A percentile compares a stretch with the other conserved stretches of the same genome.
Conservation (phyloP, 2,113 vertebrate genomes). For the Malurus elegans region DNA sequence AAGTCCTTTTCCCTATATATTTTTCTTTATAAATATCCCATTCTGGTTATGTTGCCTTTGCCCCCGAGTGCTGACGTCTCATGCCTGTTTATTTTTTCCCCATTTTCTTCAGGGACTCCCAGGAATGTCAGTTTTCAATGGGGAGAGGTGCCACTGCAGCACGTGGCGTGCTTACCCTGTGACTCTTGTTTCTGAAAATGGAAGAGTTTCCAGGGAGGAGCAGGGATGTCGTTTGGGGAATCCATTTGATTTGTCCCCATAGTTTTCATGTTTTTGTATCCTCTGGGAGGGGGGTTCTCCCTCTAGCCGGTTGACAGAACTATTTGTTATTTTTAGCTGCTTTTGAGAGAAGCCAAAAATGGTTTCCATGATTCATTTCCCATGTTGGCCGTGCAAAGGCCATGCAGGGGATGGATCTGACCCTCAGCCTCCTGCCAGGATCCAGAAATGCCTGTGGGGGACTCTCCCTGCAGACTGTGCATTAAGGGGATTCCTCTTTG, state of each 20-base stretch:
- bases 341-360: conserved; percentile 26
- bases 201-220: conserved; percentile 40
- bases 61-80: conserved; percentile 33
- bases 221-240: conserved; percentile 32
- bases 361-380: conserved; percentile 57
- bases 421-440: neutral
- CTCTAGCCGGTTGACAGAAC: neutral
- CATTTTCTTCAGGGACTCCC: conserved; percentile 41
- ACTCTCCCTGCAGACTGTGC: conserved; percentile 20
- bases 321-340: conserved; percentile 58
- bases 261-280: conserved; percentile 23
- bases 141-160: conserved; percentile 30
- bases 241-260: conserved; percentile 46
- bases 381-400: conserved; percentile 2
- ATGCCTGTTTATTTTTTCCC: conserved; percentile 29
- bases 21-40: conserved; percentile 64
- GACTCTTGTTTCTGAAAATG: conserved; percentile 54
- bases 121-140: conserved; percentile 60
- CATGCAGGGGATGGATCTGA: neutral
- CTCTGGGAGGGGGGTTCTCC: neutral
- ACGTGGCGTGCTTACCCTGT: conserved; percentile 36
- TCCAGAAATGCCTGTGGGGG: neutral
- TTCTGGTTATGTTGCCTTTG: conserved; percentile 57
- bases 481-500: conserved; percentile 16
- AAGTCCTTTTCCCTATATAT: conserved; percentile 64